Evolutionary conservation across 2,888 invertebrate genomes (phyloP), one percentile per base, ranked within the genome.

Genomic region (Ryuthela nishihirai): DNA sequence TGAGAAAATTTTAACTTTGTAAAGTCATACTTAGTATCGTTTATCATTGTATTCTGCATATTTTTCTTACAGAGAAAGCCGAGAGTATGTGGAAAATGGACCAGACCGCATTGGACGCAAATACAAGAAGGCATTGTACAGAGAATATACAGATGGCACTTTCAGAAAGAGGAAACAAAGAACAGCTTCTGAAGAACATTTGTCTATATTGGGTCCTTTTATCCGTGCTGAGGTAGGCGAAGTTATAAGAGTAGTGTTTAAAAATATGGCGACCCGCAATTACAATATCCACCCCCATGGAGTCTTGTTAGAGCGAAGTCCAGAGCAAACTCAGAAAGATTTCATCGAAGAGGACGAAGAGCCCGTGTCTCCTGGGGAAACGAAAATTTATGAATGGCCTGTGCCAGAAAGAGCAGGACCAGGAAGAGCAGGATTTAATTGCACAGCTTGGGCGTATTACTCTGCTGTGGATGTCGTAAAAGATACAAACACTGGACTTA

Each of bases 201-300:
- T 65, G 20, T 61, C 54, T 7, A 45, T 65, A 9, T 9, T 66
- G 18, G 72, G 72, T 5, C 72, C 72, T 0, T 65, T 67, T 23
- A 69, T 72, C n/a, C 55, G 61, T 17, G 72, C 67, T 5, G 69
- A 70, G 60, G 67, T 70, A 4, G 71, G 71, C 2, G 72, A 72
- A 25, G 59, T 59, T 17, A 50, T 64, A 21, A 36, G 62, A 41
- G 58, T 66, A 1, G 55, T 61, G 21, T 66, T 66, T 45, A 56
- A 52, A 38, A 66, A 66, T 45, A 46, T 65, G 53, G 66, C 63
- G 2, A 50, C 60, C n/a, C 35, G 56, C 20, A 63, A 63, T 32
- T 65, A 56, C 48, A 54, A 50, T 36, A 56, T 65, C 1, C 65
- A 65, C 24, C 65, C 65, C 5, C 65, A 65, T 29, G 65, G 65